These are phyloP conservation scores for Brachypodius melanocephalos DNA, from an alignment of 2,113 vertebrate species.

Conservation along the genomic window DNA sequence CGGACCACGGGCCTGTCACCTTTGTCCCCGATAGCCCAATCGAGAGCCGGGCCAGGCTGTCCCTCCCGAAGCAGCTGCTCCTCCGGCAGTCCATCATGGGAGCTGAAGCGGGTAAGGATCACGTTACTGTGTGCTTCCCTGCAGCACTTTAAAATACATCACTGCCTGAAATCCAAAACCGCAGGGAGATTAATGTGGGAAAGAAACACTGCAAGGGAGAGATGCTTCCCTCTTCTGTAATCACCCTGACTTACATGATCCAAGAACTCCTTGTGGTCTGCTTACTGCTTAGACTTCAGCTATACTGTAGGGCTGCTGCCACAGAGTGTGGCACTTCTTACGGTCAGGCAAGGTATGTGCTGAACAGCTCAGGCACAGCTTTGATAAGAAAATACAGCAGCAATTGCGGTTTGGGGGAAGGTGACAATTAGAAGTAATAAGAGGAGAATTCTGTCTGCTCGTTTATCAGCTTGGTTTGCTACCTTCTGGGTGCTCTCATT, in stretches of 20 bases:
- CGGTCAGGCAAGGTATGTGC: not conserved
- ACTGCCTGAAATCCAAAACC: not conserved
- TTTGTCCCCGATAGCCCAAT: slow-evolving; percentile 92
- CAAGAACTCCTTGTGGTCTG: not conserved
- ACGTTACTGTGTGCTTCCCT: not conserved
- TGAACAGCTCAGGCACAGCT: not conserved
- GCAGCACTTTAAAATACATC: not conserved
- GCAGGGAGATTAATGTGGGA: not conserved
- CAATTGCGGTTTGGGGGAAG: not conserved
- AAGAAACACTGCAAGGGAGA: not conserved
- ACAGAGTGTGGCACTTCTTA: not conserved
- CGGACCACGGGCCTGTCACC: slow-evolving; percentile 92
- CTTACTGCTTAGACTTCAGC: not conserved
- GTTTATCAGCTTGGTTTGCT: not conserved
- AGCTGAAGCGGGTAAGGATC: slow-evolving; percentile 84
- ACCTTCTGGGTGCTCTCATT: not conserved
- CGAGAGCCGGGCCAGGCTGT: slow-evolving; percentile 92
- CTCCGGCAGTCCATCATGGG: slow-evolving; percentile 88
- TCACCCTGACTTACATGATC: not conserved
- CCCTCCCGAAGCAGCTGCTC: slow-evolving; percentile 89
- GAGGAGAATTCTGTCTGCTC: not conserved
- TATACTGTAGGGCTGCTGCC: not conserved
- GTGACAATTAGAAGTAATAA: not conserved
- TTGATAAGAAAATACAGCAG: not conserved
- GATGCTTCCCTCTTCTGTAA: not conserved